These are phyloP conservation scores for Heliconius ismenius DNA, from an alignment of 2,888 invertebrate genomes.

Conservation along the genomic window DNA sequence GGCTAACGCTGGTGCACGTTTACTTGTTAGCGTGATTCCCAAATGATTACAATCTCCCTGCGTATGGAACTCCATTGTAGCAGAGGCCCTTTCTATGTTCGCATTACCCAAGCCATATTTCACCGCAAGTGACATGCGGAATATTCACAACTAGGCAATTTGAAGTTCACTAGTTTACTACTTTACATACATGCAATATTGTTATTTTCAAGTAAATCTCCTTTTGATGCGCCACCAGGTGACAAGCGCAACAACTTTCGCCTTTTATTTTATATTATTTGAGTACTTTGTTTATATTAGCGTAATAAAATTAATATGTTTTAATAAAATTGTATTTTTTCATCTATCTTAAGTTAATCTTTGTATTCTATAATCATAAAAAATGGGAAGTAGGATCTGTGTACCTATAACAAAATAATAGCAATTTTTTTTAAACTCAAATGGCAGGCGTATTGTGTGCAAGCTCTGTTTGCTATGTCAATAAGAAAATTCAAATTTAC, in stretches of 20 bases:
- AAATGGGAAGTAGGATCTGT: not conserved
- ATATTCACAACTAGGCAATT: conserved; percentile 48
- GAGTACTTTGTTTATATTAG: conserved; percentile 13
- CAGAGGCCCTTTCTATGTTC: conserved; percentile 47
- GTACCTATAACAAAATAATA: conserved; percentile 17
- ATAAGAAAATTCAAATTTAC: not conserved
- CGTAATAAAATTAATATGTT: not conserved
- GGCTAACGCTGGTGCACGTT: conserved; percentile 68
- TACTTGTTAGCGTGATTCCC: conserved; percentile 76
- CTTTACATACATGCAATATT: conserved; percentile 45
- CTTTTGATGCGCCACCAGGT: conserved; percentile 42
- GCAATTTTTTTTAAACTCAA: conserved; percentile 3
- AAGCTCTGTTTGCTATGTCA: not conserved
- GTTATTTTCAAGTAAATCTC: conserved; percentile 44
- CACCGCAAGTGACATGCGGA: conserved; percentile 48
- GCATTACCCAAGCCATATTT: conserved; percentile 49
- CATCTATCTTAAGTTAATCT: too few species aligned
- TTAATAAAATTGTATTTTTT: too few species aligned
- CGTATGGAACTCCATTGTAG: conserved; percentile 55
- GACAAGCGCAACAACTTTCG: conserved; percentile 46
- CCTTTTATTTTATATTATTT: conserved; percentile 37
- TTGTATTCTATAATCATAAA: not conserved
- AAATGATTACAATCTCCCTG: conserved; percentile 71
- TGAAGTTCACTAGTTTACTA: conserved; percentile 46
- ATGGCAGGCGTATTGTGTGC: not conserved